A percentile compares a stretch with the other conserved stretches of the same genome.
Evolutionary conservation across 2,113 vertebrate species (phyloP).

Genomic region (Gymnobelideus leadbeateri): DNA sequence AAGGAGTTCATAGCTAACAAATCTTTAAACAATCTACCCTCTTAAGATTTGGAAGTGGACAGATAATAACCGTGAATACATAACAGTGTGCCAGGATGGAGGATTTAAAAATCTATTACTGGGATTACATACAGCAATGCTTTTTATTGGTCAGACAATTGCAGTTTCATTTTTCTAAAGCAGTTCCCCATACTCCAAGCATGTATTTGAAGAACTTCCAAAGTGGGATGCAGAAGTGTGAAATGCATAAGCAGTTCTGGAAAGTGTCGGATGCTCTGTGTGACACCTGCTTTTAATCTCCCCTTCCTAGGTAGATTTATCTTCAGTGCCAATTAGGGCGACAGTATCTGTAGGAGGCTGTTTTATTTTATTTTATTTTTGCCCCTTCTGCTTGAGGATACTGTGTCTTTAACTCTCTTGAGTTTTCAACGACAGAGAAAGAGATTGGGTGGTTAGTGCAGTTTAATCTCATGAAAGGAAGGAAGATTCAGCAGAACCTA

Average conservation of each 20-base stretch:
- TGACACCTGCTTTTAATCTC: constrained; percentile 15
- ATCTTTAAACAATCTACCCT: constrained; percentile 86
- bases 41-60: constrained; percentile 84
- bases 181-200: constrained; percentile 37
- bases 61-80: constrained; percentile 82
- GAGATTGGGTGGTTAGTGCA: background rate
- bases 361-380: constrained; percentile 21
- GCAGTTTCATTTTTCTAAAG: constrained; percentile 79
- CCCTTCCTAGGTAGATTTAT: background rate
- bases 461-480: constrained; percentile 34
- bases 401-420: constrained; percentile 39
- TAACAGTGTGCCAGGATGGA: constrained; percentile 76
- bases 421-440: constrained; percentile 26
- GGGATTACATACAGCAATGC: constrained; percentile 75
- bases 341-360: background rate
- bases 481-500: constrained; percentile 9
- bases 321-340: constrained; percentile 7
- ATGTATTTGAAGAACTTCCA: constrained; percentile 49
- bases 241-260: constrained; percentile 42
- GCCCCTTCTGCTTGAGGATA: background rate
- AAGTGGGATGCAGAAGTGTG: constrained; percentile 35
- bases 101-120: constrained; percentile 83
- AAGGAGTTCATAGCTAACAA: constrained; percentile 84
- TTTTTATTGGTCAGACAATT: constrained; percentile 83
- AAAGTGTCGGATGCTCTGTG: constrained; percentile 21